Percentiles rank a stretch among this genome's conserved stretches.
Conservation (phyloP, 2,797 vertebrate species). For the Neosilurus hyrtlii region DNA sequence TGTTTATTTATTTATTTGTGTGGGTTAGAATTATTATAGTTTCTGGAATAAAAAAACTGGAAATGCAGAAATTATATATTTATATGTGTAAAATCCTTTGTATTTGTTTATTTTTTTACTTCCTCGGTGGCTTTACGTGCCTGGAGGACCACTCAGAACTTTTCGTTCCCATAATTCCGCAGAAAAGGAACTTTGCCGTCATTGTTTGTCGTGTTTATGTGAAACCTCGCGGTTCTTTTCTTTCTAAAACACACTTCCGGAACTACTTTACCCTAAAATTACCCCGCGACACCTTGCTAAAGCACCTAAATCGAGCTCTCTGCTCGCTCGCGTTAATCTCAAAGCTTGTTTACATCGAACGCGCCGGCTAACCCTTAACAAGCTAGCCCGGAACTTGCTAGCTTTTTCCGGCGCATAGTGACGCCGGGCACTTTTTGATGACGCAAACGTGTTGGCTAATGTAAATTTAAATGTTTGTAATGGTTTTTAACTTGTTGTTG, state of each 20-base stretch:
- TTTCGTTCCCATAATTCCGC: slow-evolving; percentile 22
- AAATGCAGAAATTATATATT: too few species aligned
- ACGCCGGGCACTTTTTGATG: slow-evolving; percentile 1
- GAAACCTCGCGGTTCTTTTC: not conserved
- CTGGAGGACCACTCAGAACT: slow-evolving; percentile 14
- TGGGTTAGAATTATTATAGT: too few species aligned
- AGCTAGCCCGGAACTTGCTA: not conserved
- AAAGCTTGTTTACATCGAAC: not conserved
- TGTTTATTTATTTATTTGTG: too few species aligned
- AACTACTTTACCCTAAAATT: not conserved
- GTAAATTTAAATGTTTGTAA: not conserved
- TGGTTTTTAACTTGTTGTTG: too few species aligned
- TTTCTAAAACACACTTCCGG: not conserved
- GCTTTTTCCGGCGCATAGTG: slow-evolving; percentile 6
- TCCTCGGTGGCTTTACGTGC: not conserved
- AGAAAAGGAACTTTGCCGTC: not conserved
- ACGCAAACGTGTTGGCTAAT: not conserved
- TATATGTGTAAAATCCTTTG: too few species aligned
- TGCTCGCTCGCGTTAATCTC: not conserved
- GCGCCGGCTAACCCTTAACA: not conserved
- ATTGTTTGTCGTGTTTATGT: not conserved
- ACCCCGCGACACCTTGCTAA: not conserved
- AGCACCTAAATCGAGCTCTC: not conserved
- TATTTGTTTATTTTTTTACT: not conserved
- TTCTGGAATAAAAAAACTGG: too few species aligned